Conservation (phyloP, 2,113 vertebrate genomes). For the Carassius carassius region DNA sequence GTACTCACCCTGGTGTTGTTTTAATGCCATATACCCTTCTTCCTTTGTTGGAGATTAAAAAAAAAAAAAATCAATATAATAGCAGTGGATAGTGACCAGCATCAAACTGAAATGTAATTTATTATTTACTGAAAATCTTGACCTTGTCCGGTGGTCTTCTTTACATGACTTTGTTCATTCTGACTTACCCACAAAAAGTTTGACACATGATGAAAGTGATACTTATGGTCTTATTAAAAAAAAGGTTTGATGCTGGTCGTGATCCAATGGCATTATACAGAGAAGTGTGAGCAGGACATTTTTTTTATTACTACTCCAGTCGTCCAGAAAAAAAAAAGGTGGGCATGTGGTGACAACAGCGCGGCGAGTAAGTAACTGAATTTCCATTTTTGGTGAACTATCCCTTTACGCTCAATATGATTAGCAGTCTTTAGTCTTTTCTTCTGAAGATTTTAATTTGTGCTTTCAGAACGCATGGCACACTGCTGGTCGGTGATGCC, state of each 20-base stretch:
- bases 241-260: background rate
- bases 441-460: background rate
- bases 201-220: too few species aligned
- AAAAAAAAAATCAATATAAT: too few species aligned
- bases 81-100: too few species aligned
- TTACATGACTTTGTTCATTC: background rate
- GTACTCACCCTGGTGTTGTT: background rate
- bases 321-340: too few species aligned
- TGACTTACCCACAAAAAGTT: background rate
- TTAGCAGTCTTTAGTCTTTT: background rate
- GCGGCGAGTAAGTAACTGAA: background rate
- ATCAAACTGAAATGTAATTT: background rate
- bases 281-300: background rate
- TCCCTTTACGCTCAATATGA: background rate
- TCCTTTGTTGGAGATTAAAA: too few species aligned
- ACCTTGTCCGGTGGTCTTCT: background rate
- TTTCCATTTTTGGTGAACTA: constrained; percentile 26
- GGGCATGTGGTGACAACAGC: too few species aligned
- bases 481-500: constrained; percentile 86
- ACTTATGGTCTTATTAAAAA: background rate
- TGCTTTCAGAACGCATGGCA: constrained; percentile 81
- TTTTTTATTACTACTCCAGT: background rate
- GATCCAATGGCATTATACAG: background rate
- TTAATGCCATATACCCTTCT: too few species aligned
- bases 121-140: background rate